Evolutionary conservation across 1,140 invertebrate species (phyloP).

Genomic region (Drosophila varians): DNA sequence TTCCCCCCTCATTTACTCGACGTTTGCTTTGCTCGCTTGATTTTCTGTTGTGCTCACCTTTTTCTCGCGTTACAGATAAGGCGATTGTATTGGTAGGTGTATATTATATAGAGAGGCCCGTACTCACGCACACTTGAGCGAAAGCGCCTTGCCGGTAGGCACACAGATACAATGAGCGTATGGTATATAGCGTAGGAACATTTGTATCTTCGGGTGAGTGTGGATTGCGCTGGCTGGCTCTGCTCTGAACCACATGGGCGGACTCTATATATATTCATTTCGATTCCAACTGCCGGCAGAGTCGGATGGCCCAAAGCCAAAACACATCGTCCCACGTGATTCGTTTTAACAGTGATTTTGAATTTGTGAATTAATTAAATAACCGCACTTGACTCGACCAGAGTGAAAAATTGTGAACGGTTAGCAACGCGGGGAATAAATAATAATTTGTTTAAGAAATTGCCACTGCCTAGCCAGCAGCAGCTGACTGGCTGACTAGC

Average conservation of each 20-base stretch:
- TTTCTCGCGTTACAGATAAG: conserved; percentile 55
- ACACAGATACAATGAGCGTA: conserved; percentile 42
- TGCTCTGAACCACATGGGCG: conserved; percentile 29
- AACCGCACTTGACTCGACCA: background rate
- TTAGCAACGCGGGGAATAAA: conserved; percentile 12
- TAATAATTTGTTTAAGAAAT: conserved; percentile 17
- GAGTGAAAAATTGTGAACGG: conserved; percentile 21
- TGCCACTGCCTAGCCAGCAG: background rate
- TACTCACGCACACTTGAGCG: conserved; percentile 34
- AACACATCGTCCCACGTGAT: conserved; percentile 57
- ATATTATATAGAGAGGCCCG: conserved; percentile 10
- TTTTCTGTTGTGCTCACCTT: conserved; percentile 78
- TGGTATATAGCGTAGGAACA: conserved; percentile 18
- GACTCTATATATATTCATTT: conserved; percentile 53
- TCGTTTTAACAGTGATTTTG: conserved; percentile 1
- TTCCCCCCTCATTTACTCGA: conserved; percentile 6
- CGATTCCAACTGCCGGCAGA: conserved; percentile 67
- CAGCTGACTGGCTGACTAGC: too few relatives aligned
- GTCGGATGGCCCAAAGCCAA: conserved; percentile 55
- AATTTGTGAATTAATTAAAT: conserved; percentile 28
- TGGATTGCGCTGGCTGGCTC: conserved; percentile 9
- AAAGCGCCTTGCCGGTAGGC: conserved; percentile 56
- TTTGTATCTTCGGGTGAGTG: conserved; percentile 1
- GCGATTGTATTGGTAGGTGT: conserved; percentile 6
- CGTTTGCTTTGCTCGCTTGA: conserved; percentile 57